These are phyloP conservation scores for Pedionomus torquatus DNA, from an alignment of 2,113 vertebrate species.

Conservation along the genomic window DNA sequence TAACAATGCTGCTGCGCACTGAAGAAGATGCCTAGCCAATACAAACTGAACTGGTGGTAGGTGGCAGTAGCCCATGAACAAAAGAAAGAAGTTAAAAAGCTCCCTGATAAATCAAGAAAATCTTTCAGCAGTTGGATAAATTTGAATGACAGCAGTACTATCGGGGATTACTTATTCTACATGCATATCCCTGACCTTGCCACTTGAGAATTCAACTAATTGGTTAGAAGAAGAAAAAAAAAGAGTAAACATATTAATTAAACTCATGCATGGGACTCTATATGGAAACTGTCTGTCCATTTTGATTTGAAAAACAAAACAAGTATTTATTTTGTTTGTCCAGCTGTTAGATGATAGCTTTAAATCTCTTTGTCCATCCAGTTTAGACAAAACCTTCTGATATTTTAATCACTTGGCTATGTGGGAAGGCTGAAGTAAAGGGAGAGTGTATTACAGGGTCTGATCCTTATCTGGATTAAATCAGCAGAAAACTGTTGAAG, in stretches of 20 bases:
- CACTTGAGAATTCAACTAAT: conserved; percentile 56
- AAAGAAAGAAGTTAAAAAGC: not conserved
- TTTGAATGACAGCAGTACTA: conserved; percentile 70
- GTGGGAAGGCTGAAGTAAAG: conserved; percentile 31
- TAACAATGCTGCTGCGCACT: not conserved
- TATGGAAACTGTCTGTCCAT: conserved; percentile 52
- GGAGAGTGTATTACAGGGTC: conserved; percentile 26
- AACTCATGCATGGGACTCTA: conserved; percentile 58
- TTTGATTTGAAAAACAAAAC: conserved; percentile 58
- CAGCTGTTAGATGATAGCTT: conserved; percentile 72
- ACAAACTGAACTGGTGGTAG: not conserved
- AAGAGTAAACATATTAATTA: conserved; percentile 67
- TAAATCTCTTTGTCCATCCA: conserved; percentile 68
- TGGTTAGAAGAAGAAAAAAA: conserved; percentile 61
- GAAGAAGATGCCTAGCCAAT: not conserved
- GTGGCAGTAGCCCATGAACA: not conserved
- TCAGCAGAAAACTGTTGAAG: conserved; percentile 41
- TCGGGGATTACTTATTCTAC: conserved; percentile 53
- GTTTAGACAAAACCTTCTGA: conserved; percentile 43
- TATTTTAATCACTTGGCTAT: conserved; percentile 37
- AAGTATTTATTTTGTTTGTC: conserved; percentile 73
- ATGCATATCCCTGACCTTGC: conserved; percentile 5
- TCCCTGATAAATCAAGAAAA: not conserved
- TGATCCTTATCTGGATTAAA: conserved; percentile 53
- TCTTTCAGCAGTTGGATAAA: conserved; percentile 43